A percentile compares a stretch with the other conserved stretches of the same genome.
phyloP scores from a whole-genome alignment of 2,888 invertebrate genomes.

The Drosophila picticornis region DNA sequence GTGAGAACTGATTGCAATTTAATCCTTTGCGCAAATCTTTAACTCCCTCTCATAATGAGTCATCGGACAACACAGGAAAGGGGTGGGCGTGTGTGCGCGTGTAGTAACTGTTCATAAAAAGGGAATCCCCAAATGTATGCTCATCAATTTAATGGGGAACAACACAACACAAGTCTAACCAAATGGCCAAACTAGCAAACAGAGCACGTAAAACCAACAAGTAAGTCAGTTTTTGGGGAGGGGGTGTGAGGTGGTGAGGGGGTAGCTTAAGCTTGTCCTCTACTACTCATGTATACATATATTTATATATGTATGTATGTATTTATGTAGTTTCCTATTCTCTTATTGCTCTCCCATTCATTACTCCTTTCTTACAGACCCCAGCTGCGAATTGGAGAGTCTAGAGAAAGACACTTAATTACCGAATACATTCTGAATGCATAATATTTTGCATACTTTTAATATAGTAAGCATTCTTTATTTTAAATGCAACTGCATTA shows the following conservation, averaged over 20 bases:
- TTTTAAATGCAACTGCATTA: not conserved
- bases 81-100: not conserved
- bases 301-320: constrained; percentile 17
- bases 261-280: not conserved
- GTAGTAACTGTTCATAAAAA: constrained; percentile 36
- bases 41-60: constrained; percentile 29
- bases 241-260: not conserved
- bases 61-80: constrained; percentile 18
- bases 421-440: not conserved
- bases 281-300: not conserved
- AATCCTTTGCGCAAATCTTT: constrained; percentile 65
- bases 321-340: constrained; percentile 20
- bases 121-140: constrained; percentile 73
- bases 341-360: constrained; percentile 11
- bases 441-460: not conserved
- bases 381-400: not conserved
- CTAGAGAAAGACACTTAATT: not conserved
- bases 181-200: constrained; percentile 51
- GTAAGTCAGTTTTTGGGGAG: not conserved
- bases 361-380: constrained; percentile 48
- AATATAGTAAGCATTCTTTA: too few relatives aligned
- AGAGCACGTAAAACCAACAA: constrained; percentile 51
- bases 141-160: constrained; percentile 67
- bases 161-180: constrained; percentile 31
- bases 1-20: constrained; percentile 65